These are phyloP conservation scores for Oscheius sp. DNA, from an alignment of 2,888 invertebrate species.

Conservation along the genomic window DNA sequence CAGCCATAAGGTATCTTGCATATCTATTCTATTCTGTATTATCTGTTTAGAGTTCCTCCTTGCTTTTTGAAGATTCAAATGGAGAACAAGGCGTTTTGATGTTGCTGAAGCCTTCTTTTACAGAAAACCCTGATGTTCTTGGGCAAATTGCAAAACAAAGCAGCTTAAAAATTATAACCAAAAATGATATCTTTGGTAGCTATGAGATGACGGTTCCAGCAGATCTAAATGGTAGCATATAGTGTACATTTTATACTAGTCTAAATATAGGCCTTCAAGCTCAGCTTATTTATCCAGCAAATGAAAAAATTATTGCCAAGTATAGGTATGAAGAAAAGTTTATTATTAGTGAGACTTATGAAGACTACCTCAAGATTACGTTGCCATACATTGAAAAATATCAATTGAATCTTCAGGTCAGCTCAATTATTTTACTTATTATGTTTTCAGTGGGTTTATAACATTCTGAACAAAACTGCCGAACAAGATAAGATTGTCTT, in stretches of 20 bases:
- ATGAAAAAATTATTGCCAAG: conserved; percentile 88
- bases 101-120: conserved; percentile 61
- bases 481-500: conserved; percentile 87
- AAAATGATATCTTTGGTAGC: conserved; percentile 65
- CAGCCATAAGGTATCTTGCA: conserved; percentile 53
- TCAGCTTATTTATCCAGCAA: conserved; percentile 90
- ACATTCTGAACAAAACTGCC: conserved; percentile 88
- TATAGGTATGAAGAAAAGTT: conserved; percentile 81
- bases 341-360: conserved; percentile 85
- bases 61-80: conserved; percentile 33
- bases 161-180: conserved; percentile 48
- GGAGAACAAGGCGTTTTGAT: conserved; percentile 61
- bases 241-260: background rate
- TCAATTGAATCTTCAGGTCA: conserved; percentile 70
- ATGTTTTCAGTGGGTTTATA: conserved; percentile 89
- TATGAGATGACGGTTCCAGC: conserved; percentile 42
- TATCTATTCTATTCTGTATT: background rate
- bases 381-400: conserved; percentile 79
- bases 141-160: conserved; percentile 31
- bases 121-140: conserved; percentile 44
- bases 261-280: conserved; percentile 81
- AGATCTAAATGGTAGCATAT: conserved; percentile 48
- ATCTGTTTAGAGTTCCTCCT: conserved; percentile 9
- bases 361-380: conserved; percentile 82
- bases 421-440: background rate